phyloP scores from a whole-genome alignment of 2,888 invertebrate species.

The Ornithoptera priamus region DNA sequence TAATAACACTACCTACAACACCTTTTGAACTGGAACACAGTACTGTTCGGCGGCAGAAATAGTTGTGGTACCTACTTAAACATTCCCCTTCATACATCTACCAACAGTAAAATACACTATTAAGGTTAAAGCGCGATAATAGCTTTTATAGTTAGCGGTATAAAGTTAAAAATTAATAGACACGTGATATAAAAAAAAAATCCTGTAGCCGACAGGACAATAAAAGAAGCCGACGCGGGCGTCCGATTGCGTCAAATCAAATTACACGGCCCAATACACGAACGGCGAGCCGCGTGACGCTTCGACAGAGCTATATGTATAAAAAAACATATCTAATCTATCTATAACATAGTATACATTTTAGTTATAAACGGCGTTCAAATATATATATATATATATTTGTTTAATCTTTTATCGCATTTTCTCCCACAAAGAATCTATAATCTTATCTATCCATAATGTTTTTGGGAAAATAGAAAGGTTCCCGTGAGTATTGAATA shows the following conservation, averaged over 20 bases:
- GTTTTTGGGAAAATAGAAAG: too few relatives aligned
- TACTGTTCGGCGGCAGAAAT: too few relatives aligned
- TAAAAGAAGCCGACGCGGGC: slow-evolving; percentile 9
- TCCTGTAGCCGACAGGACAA: neutral
- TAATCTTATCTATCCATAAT: too few relatives aligned
- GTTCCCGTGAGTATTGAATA: too few relatives aligned
- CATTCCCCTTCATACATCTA: too few relatives aligned
- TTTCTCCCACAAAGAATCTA: too few relatives aligned
- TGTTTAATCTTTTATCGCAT: too few relatives aligned
- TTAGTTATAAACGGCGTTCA: neutral
- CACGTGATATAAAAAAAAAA: neutral
- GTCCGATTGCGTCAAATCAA: slow-evolving; percentile 25
- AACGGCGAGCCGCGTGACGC: slow-evolving; percentile 9
- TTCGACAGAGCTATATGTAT: slow-evolving; percentile 12
- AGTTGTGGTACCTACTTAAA: too few relatives aligned
- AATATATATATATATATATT: too few relatives aligned
- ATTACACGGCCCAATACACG: slow-evolving; percentile 19
- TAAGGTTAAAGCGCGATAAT: neutral
- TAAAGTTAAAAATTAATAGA: neutral
- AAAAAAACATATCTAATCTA: neutral
- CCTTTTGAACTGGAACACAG: too few relatives aligned
- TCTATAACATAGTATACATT: neutral
- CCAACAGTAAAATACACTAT: too few relatives aligned
- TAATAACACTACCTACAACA: too few relatives aligned
- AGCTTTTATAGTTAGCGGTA: neutral